Evolutionary conservation across 2,888 invertebrate species (phyloP), one percentile per base, ranked within the genome.

Genomic region (Microdon myrmicae): DNA sequence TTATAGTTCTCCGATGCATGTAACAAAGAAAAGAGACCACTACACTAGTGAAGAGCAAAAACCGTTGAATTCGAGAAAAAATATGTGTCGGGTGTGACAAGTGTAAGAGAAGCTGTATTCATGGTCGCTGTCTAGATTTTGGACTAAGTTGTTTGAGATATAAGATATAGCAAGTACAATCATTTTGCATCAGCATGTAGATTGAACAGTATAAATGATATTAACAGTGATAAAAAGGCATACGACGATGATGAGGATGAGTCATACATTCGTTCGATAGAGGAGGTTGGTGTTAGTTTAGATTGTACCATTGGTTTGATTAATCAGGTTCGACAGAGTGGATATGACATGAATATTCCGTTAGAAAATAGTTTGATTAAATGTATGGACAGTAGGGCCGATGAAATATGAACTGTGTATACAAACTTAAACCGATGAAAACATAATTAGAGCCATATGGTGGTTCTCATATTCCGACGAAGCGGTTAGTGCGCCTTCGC

Each of bases 11-110:
- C 37, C 29, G 38, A 37, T 22, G 10, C 4, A 1, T 37, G 38
- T 48, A 48, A 23, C 37, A 48, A 38, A 17, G 38, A 29, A 48
- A 17, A 31, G 38, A 12, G 48, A 48, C 25, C 38, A 48, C 23
- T 17, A 48, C 22, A 12, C 23, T 10, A 17, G 5, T 9, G 19
- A 31, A 7, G 14, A 23, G 14, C 17, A 38, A 7, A 17, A 14
- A 9, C 20, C 20, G 4, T 8, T 5, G 14, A 12, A 23, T 31
- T 28, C n/a, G 3, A 47, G n/a, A 5, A 16, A n/a, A 29, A n/a
- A 9, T 4, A 19, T 10, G 28, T 13, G 38, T 31, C 22, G 29
- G 5, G n/a, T 28, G 48, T 23, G 38, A 31, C 39, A 38, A 39
- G 20, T 41, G 39, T 10, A 41, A 41, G 26, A 32, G 23, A 49